phyloP scores from a whole-genome alignment of 37 sponge, comb jelly and placozoan species.

The Corticium candelabrum region DNA sequence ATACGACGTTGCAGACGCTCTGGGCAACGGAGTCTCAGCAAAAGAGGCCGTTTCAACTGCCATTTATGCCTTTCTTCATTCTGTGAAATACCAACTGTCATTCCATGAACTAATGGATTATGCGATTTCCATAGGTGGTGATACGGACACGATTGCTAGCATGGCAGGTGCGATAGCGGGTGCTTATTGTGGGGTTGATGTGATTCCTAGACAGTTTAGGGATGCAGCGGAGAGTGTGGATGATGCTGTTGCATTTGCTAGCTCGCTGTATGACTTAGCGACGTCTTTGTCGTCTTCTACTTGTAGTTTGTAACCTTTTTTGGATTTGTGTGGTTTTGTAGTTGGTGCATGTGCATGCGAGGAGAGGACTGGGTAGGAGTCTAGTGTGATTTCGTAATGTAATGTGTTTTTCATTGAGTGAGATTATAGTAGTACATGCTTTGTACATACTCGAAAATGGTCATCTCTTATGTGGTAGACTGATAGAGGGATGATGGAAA shows the following conservation, averaged over 20 bases:
- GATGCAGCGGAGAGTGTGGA: conserved; percentile 25
- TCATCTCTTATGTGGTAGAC: no score
- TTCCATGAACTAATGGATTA: conserved; percentile 47
- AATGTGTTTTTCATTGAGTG: no score
- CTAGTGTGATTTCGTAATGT: no score
- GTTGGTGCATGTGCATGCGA: no score
- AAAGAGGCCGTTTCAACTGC: conserved; percentile 61
- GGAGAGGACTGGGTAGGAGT: no score
- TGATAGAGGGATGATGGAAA: no score
- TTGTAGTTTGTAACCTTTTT: no score
- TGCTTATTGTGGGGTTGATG: conserved; percentile 45
- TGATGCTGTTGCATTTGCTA: conserved; percentile 21
- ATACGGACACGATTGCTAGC: conserved; percentile 73
- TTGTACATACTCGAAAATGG: no score
- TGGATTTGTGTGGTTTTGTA: no score
- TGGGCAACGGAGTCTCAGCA: conserved; percentile 11
- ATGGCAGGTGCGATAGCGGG: conserved; percentile 81
- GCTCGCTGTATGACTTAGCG: conserved; percentile 30
- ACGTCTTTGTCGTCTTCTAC: no score
- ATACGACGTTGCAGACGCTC: background rate
- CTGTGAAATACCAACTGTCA: background rate
- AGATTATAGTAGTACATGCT: no score
- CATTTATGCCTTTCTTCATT: conserved; percentile 51
- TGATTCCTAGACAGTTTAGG: conserved; percentile 49
- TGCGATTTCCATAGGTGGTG: conserved; percentile 71